These are phyloP conservation scores for Araneus ventricosus DNA, from an alignment of 1,140 invertebrate species.

Conservation along the genomic window DNA sequence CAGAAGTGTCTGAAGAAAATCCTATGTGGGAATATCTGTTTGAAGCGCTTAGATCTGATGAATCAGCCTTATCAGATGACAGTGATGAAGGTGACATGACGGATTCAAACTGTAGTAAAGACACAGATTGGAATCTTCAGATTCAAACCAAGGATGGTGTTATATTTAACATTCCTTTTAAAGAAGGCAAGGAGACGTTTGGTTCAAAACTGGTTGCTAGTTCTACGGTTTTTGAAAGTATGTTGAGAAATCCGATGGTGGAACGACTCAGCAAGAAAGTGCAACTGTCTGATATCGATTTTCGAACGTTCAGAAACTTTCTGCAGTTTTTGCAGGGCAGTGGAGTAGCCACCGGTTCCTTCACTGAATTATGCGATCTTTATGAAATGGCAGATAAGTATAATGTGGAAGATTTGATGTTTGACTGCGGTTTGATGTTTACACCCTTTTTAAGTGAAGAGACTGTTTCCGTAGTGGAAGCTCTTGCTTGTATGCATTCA, in stretches of 20 bases:
- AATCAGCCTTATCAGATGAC: too few relatives aligned
- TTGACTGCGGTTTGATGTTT: not conserved
- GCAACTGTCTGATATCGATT: not conserved
- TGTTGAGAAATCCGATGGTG: not conserved
- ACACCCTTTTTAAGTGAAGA: not conserved
- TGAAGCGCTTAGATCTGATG: too few relatives aligned
- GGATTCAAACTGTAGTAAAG: not conserved
- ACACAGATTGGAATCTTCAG: not conserved
- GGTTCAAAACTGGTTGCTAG: not conserved
- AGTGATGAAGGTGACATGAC: too few relatives aligned
- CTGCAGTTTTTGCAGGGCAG: not conserved
- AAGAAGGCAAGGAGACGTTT: not conserved
- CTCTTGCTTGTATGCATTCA: not conserved
- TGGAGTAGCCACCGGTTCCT: not conserved
- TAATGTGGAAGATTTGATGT: not conserved
- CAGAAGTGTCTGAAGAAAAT: too few relatives aligned
- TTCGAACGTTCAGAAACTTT: not conserved
- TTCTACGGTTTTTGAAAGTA: not conserved
- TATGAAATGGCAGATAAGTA: conserved; percentile 4
- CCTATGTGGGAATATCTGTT: too few relatives aligned
- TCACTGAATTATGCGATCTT: not conserved
- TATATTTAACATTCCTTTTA: not conserved
- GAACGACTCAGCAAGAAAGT: not conserved
- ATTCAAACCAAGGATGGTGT: not conserved
- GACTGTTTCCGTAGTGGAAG: not conserved